Conservation (phyloP, 1,140 invertebrate species). For the Oppia nitens region DNA sequence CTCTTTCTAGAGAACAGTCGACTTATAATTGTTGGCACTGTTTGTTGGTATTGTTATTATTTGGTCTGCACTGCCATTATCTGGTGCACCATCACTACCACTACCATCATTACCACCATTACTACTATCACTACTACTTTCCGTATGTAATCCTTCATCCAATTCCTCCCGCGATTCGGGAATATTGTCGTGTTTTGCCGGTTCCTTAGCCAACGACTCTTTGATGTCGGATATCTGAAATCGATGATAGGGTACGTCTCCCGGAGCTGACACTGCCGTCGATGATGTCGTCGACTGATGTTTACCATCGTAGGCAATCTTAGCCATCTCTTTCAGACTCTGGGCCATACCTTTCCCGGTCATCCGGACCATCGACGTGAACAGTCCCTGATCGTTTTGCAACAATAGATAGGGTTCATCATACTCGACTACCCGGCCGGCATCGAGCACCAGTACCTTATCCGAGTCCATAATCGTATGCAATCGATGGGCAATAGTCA, state of each 20-base stretch:
- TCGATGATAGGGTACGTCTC: neutral
- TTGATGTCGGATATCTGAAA: neutral
- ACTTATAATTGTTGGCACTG: too few species aligned
- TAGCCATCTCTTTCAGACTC: conserved; percentile 9
- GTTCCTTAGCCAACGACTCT: neutral
- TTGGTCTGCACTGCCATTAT: too few species aligned
- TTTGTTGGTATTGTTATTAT: too few species aligned
- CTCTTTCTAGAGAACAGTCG: too few species aligned
- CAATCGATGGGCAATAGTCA: conserved; percentile 61
- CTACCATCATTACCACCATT: too few species aligned
- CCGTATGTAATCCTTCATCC: neutral
- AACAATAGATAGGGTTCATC: conserved; percentile 47
- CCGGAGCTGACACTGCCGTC: neutral
- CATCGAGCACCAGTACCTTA: conserved; percentile 22
- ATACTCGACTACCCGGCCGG: conserved; percentile 36
- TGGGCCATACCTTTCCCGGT: conserved; percentile 21
- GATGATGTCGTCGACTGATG: neutral
- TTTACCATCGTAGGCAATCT: neutral
- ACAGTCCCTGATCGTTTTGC: conserved; percentile 30
- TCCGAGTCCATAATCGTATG: conserved; percentile 25
- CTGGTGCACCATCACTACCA: too few species aligned
- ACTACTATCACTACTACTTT: neutral
- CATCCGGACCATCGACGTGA: conserved; percentile 29
- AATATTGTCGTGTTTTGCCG: neutral
- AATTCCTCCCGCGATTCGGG: neutral